Evolutionary conservation across 2,888 invertebrate species (phyloP), one percentile per base, ranked within the genome.

Genomic region (Mesoligia furuncula): DNA sequence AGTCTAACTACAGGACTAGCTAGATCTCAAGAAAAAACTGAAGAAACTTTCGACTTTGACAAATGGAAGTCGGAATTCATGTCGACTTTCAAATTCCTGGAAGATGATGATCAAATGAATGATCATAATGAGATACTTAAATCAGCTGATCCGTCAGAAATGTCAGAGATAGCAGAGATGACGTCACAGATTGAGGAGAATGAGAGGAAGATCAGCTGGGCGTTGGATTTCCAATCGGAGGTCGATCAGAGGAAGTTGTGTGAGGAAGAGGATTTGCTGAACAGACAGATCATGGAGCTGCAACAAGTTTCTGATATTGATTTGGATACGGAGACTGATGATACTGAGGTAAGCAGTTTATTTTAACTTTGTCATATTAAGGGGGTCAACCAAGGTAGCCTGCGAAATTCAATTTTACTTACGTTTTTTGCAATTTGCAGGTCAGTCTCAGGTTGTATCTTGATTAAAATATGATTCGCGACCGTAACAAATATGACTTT

Each of bases 301-400:
- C 98, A 98, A 86, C 97, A 97, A 87, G 97, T 98, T 68, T 97
- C 98, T 0, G 98, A 98, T 89, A 97, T 98, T 70, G 98, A 98
- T 89, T 96, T 98, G 66, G 98, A 98, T 85, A 98, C 98, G 0
- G 98, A 98, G 93, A 98, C 98, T 0, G 98, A 98, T 92, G 98
- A 98, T 88, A 98, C 98, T 13, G 97, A 98, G 94, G 97, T 97
- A 81, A 92, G 90, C 36, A 62, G 24, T 36, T 36, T 62, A 62
- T 36, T 62, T 36, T 2, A 36, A 62, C 9, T 62, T 20, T 5
- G 5, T 62, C 5, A 24, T 24, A 24, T 24, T 36, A 36, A 24
- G 54, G 20, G 48, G 48, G 17, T 17, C 7, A 7, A 20, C 20
- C 8, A 51, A 8, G 2, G 51, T 51, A 51, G 6, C 51, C 20